Evolutionary conservation across 1,140 invertebrate genomes (phyloP).

Genomic region (Gerris buenoi): DNA sequence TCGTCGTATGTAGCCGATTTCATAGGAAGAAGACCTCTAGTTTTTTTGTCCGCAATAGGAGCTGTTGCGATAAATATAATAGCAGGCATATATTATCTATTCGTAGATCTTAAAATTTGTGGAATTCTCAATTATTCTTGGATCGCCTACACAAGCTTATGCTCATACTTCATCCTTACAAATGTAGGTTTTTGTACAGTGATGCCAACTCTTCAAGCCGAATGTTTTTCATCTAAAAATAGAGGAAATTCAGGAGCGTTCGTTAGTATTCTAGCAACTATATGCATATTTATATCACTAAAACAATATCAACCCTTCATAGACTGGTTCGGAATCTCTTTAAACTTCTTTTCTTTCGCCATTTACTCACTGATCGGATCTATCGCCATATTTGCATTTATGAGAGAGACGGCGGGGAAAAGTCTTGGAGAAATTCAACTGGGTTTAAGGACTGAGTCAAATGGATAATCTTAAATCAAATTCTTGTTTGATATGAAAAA

Average conservation of each 20-base stretch:
- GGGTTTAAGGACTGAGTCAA: too few relatives aligned
- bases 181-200: conserved; percentile 32
- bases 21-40: conserved; percentile 30
- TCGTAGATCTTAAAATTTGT: conserved; percentile 6
- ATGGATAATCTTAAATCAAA: too few relatives aligned
- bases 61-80: conserved; percentile 7
- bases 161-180: conserved; percentile 29
- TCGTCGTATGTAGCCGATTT: conserved; percentile 27
- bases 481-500: too few relatives aligned
- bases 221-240: conserved; percentile 33
- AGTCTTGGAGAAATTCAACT: conserved; percentile 49
- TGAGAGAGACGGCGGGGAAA: conserved; percentile 71
- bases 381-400: conserved; percentile 39
- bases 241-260: conserved; percentile 32
- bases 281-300: conserved; percentile 27
- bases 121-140: conserved; percentile 18
- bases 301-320: conserved; percentile 32
- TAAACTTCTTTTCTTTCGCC: conserved; percentile 40
- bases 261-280: conserved; percentile 29
- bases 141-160: conserved; percentile 27
- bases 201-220: conserved; percentile 31
- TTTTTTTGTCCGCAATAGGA: conserved; percentile 27
- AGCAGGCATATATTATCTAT: conserved; percentile 11
- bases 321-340: conserved; percentile 34
- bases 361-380: conserved; percentile 36